Conservation (phyloP, 2,888 invertebrate genomes). For the Drosophila cyrtoloma region DNA sequence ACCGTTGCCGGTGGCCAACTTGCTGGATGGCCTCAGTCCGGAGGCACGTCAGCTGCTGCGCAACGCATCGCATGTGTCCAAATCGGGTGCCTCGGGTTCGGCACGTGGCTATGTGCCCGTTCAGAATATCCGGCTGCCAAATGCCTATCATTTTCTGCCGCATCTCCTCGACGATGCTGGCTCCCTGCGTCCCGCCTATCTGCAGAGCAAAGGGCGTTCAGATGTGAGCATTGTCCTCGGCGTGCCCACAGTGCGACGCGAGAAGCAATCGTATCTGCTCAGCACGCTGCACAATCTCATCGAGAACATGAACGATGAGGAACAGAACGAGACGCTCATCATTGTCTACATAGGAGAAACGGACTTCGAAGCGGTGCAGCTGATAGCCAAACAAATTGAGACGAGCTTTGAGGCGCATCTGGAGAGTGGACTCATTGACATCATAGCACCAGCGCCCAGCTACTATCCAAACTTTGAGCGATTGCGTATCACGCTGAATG, state of each 20-base stretch:
- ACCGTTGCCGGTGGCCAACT: conserved; percentile 60
- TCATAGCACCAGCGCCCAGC: conserved; percentile 92
- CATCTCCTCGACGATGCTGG: conserved; percentile 92
- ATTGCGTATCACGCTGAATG: conserved; percentile 92
- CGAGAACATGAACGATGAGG: conserved; percentile 90
- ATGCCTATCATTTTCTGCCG: conserved; percentile 94
- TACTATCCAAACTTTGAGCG: conserved; percentile 95
- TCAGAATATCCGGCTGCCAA: conserved; percentile 89
- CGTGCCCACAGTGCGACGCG: conserved; percentile 94
- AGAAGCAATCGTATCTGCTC: conserved; percentile 94
- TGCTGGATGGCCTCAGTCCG: conserved; percentile 85
- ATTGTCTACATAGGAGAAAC: conserved; percentile 95
- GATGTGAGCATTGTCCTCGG: conserved; percentile 93
- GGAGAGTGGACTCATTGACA: conserved; percentile 93
- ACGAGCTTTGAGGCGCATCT: conserved; percentile 91
- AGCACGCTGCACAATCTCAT: conserved; percentile 94
- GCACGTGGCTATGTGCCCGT: conserved; percentile 83
- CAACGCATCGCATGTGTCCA: conserved; percentile 85
- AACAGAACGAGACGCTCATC: conserved; percentile 92
- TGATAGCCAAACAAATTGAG: conserved; percentile 91
- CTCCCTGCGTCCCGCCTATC: conserved; percentile 92
- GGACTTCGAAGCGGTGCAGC: conserved; percentile 90
- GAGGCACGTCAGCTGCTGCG: conserved; percentile 85
- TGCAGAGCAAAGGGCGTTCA: conserved; percentile 90
- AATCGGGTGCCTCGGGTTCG: conserved; percentile 14